Base-by-base conservation (phyloP, 2,113 vertebrate species). In the Charadrius vociferus region DNA sequence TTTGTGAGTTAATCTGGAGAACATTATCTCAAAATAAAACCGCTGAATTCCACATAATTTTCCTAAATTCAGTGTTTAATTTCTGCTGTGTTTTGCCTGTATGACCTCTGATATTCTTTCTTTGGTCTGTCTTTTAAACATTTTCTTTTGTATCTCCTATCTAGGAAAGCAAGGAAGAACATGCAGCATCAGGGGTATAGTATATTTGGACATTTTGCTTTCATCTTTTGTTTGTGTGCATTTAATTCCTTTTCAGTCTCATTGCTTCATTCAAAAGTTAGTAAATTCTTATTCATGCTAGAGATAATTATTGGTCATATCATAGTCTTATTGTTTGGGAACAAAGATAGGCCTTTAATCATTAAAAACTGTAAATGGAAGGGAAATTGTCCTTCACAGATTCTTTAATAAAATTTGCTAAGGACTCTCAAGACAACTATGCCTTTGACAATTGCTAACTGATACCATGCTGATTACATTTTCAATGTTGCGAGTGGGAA, bases 161-260 rank as follows among this genome's bases (percentile, higher is more conserved):
- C 6, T 45, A 97, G 97, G 96, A 96, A 88, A 70, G 11, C 39
- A 58, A 93, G 43, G 94, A 95, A 95, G 97, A 95, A 24, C 55
- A 93, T 30, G 68, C 47, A 81, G 87, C n/a, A 80, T 34, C 91
- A 95, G 95, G 26, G 95, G 94, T 97, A 95, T 30, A 80, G 90
- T 96, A 91, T 70, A 85, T 52, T 52, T 47, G 47, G 43, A 71
- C 22, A 53, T 74, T 93, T 86, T 91, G 16, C 39, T 52, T 70
- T 53, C 39, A 30, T n/a, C 14, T 86, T 79, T 89, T 83, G 47
- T 81, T 87, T 85, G 68, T 53, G n/a, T 87, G 56, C 21, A 63
- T 88, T 88, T 67, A 27, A 63, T 86, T 85, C 17, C 14, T 56
- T 83, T 85, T 62, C 50, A 43, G 43, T 66, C 26, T 62, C 72